Evolutionary conservation across 2,113 vertebrate genomes (phyloP), one percentile per base, ranked within the genome.

Genomic region (Hemibagrus wyckioides): DNA sequence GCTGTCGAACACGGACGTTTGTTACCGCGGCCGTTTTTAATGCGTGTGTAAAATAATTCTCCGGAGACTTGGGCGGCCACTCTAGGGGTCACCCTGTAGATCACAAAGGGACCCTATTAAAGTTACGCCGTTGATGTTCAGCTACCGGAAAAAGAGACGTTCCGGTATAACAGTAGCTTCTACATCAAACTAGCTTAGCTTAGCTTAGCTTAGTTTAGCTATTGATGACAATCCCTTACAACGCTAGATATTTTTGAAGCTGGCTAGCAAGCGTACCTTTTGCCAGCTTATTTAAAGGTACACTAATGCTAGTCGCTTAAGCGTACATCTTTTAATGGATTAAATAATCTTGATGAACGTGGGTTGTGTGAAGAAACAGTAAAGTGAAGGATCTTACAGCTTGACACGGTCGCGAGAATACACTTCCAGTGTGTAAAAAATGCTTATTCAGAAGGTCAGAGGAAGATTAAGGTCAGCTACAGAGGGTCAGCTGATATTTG

Each of bases 401-500:
- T 61, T 28, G 28, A 65, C 63, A 33, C 63, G 30, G 14, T 11
- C 67, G 23, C 2, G 3, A 21, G 6, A 71, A 9, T 4, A 39
- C 63, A 65, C 67, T 13, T 44, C 23, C 25, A 21, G 10, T 44
- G 0, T 75, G 67, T 71, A 44, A 75, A 28, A n/a, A 41, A 75
- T 76, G 44, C 44, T 17, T 77, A 17, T 50, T 77, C 13, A 17
- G 28, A 17, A 77, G 39, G 19, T 4, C 21, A 25, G 3, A 75
- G 39, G 44, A 73, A 36, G 14, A 65, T 61, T 61, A 56, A 56
- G 59, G 59, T 61, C 8, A 28, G n/a, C n/a, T 33, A 1, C 11
- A 65, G 63, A n/a, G 82, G 65, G 82, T 65, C 77, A 77, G 57
- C 48, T 87, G 85, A 52, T 69, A 56, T 87, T 85, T 65, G 57